Conservation (phyloP, 2,797 vertebrate genomes). For the Gouania willdenowi region DNA sequence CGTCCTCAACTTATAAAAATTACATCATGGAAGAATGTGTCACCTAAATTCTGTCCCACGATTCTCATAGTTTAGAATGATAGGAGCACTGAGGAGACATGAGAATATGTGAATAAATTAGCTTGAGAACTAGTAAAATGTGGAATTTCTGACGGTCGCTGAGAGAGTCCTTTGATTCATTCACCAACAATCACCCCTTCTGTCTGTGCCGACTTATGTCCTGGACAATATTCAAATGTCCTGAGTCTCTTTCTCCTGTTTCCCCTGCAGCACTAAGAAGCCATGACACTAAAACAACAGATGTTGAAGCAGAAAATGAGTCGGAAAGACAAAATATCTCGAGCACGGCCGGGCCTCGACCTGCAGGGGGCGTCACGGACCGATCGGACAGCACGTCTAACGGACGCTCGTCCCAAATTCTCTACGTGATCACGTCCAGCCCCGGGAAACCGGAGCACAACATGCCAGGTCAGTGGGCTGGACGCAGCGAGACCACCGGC, state of each 20-base stretch:
- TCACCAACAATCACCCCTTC: too few species aligned
- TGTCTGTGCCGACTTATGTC: too few species aligned
- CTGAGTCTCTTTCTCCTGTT: constrained; percentile 1
- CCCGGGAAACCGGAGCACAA: constrained; percentile 85
- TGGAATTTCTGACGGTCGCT: too few species aligned
- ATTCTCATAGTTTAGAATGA: too few species aligned
- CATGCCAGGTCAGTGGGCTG: constrained; percentile 89
- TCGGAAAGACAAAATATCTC: constrained; percentile 50
- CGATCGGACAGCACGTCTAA: constrained; percentile 82
- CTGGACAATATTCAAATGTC: too few species aligned
- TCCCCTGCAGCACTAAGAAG: constrained; percentile 80
- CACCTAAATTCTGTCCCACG: too few species aligned
- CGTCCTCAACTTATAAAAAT: constrained; percentile 17
- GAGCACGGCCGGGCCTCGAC: constrained; percentile 72
- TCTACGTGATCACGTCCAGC: constrained; percentile 95
- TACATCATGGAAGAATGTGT: too few species aligned
- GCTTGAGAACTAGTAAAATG: too few species aligned
- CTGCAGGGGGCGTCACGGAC: constrained; percentile 74
- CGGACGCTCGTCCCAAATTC: constrained; percentile 84
- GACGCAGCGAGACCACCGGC: constrained; percentile 63
- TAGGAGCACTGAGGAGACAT: too few species aligned
- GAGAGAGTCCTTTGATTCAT: too few species aligned
- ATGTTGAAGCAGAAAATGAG: constrained; percentile 53
- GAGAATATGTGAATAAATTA: too few species aligned
- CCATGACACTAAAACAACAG: constrained; percentile 42